Base-by-base conservation (phyloP, 2,888 invertebrate genomes). In the Toxonevra muliebris region DNA sequence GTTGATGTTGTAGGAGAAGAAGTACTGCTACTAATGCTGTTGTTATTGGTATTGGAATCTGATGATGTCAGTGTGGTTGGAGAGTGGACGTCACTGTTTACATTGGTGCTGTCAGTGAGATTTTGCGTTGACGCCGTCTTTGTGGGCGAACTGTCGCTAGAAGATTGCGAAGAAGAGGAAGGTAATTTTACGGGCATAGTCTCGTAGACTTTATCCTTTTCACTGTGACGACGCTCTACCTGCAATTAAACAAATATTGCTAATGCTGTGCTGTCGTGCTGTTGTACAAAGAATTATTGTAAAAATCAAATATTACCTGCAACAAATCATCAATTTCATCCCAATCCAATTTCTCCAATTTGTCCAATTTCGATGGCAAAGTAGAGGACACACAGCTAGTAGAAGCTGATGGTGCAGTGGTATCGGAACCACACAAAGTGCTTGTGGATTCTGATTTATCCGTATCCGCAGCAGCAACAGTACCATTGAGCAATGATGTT, bases 311-410 rank as follows among this genome's bases (percentile, higher is more conserved):
- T 30, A 7, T 45, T 68, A 77, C 80, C 84, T 90, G 90, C 69
- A 91, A 82, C 43, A 92, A 82, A 74, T 92, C 90, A 78, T 91
- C 91, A 50, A 91, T 84, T 78, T 91, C 91, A 79, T 91, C 91
- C 90, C 91, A 90, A 75, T 91, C 89, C 77, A 90, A 84, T 68
- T 88, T 88, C 74, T 90, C 90, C 30, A 90, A 86, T 54, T 81
- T 77, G 75, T 90, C 90, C 70, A 92, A 81, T 79, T 91, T 91
- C 61, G 90, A 88, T 13, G 92, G 92, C 73, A 92, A 83, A 4
- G 92, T 91, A 52, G 80, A 80, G 4, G 84, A 82, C 19, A 77
- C 73, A 61, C 79, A 76, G 70, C 83, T 84, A 8, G 80, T 82
- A 43, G 80, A 76, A 1, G 73, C 77, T 3, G 79, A 79, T 3